Percentiles rank a stretch among this genome's conserved stretches.
These are phyloP conservation scores for Stenoptilia bipunctidactyla DNA, from an alignment of 2,888 invertebrate species.

Conservation along the genomic window DNA sequence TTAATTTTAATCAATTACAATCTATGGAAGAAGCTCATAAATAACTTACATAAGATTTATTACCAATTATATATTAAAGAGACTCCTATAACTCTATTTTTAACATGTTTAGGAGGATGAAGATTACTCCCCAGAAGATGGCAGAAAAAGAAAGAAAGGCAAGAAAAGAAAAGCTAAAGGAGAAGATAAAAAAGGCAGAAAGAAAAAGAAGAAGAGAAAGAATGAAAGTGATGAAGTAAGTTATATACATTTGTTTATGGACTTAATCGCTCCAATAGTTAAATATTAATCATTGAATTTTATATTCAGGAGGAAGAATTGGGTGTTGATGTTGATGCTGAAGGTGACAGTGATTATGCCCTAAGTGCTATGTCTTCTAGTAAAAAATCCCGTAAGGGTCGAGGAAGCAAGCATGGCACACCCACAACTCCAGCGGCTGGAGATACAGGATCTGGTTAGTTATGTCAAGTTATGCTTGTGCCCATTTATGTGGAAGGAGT, in stretches of 20 bases:
- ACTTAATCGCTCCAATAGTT: neutral
- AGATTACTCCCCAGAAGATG: conserved; percentile 88
- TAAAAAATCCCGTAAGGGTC: conserved; percentile 74
- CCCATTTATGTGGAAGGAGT: too few species aligned
- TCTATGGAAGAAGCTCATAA: too few species aligned
- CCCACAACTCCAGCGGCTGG: conserved; percentile 45
- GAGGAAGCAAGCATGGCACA: conserved; percentile 63
- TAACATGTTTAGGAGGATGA: conserved; percentile 77
- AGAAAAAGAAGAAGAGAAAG: conserved; percentile 95
- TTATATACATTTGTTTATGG: conserved; percentile 8
- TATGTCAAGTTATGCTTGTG: too few species aligned
- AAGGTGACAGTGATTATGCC: conserved; percentile 83
- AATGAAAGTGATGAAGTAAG: conserved; percentile 87
- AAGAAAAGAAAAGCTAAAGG: conserved; percentile 93
- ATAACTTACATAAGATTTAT: too few species aligned
- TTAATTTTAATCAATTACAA: too few species aligned
- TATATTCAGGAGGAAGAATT: conserved; percentile 80
- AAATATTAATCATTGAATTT: neutral
- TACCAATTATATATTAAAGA: too few species aligned
- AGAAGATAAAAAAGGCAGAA: conserved; percentile 92
- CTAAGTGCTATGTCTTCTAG: conserved; percentile 69
- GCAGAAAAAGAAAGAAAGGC: conserved; percentile 90
- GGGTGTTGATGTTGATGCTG: conserved; percentile 65
- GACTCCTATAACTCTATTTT: neutral
- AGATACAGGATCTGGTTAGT: conserved; percentile 54